Evolutionary conservation across 2,888 invertebrate genomes (phyloP).

Genomic region (Cyaniris semiargus): DNA sequence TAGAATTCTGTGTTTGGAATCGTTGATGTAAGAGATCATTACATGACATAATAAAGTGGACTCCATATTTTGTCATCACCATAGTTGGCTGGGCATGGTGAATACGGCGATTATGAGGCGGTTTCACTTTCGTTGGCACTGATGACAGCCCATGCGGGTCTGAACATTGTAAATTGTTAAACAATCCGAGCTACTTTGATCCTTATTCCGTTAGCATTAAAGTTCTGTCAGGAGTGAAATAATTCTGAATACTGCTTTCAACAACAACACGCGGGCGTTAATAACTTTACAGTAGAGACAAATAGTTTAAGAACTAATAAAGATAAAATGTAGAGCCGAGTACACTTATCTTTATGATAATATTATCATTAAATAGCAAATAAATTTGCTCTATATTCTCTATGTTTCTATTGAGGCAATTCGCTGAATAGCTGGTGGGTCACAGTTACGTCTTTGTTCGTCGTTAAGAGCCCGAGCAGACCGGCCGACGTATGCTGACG

Average conservation of each 20-base stretch:
- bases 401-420: not conserved
- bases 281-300: not conserved
- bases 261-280: not conserved
- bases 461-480: constrained; percentile 7
- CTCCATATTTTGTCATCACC: constrained; percentile 22
- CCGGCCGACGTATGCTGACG: not conserved
- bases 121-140: constrained; percentile 30
- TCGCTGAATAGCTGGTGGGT: not conserved
- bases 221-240: not conserved
- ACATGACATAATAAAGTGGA: constrained; percentile 23
- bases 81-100: constrained; percentile 27
- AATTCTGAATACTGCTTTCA: not conserved
- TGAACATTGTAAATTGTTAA: not conserved
- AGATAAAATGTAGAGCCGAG: not conserved
- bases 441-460: constrained; percentile 4
- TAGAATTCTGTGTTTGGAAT: not conserved
- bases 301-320: constrained; percentile 16
- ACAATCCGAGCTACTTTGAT: not conserved
- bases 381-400: not conserved
- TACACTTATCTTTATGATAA: not conserved
- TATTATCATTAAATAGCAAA: not conserved
- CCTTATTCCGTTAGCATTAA: not conserved
- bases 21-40: constrained; percentile 1
- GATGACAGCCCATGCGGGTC: constrained; percentile 23
- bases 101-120: constrained; percentile 24